Percentiles rank a stretch among this genome's conserved stretches.
These are phyloP conservation scores for Cricetomys ansorgei DNA, from an alignment of 2,113 vertebrate species.

Conservation along the genomic window DNA sequence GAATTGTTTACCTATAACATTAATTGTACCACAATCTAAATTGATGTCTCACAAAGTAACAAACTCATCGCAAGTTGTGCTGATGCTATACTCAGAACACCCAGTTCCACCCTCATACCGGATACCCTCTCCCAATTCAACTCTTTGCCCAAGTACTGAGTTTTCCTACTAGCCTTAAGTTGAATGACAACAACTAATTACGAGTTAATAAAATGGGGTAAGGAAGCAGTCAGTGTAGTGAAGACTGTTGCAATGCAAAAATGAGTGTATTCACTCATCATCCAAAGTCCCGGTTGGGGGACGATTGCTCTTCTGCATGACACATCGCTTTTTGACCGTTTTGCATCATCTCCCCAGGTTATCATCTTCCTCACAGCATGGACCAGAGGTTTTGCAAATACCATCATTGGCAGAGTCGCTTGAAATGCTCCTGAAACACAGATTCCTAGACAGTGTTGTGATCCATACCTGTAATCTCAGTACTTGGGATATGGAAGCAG, in stretches of 20 bases:
- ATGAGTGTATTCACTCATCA: background rate
- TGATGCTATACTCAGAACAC: background rate
- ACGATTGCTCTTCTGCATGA: background rate
- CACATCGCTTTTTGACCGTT: background rate
- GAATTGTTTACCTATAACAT: background rate
- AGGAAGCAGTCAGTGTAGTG: background rate
- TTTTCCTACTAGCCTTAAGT: background rate
- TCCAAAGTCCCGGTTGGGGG: background rate
- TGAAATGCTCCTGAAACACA: slow-evolving; percentile 22
- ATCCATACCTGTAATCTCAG: background rate
- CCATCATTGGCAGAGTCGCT: background rate
- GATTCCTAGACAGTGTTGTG: background rate
- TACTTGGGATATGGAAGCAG: background rate
- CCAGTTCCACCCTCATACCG: background rate
- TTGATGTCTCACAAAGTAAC: slow-evolving; percentile 7
- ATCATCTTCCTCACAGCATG: background rate
- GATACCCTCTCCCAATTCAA: background rate
- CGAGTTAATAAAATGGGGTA: background rate
- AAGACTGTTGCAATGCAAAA: slow-evolving; percentile 23
- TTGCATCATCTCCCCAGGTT: background rate
- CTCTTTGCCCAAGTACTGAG: background rate
- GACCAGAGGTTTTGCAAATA: slow-evolving; percentile 27
- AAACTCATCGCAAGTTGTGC: background rate
- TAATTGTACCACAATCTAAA: background rate
- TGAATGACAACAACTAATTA: background rate